phyloP scores from a whole-genome alignment of 1,140 invertebrate species.

The Neuroterus valhalla region DNA sequence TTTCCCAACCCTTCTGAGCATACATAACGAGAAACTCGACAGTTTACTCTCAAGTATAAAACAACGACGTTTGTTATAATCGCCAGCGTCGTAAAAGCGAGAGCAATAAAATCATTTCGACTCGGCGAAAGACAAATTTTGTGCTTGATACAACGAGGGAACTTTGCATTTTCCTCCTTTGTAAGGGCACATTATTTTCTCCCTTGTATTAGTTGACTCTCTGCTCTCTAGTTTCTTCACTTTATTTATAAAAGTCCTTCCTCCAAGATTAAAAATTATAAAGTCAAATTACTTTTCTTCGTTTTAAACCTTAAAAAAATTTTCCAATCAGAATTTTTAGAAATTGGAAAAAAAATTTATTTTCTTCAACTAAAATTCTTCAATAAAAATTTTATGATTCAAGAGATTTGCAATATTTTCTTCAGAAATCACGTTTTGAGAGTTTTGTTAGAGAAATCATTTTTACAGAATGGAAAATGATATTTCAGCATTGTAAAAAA shows the following conservation, averaged over 20 bases:
- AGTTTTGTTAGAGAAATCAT: not conserved
- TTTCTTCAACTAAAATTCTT: no score
- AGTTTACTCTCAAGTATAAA: conserved; percentile 26
- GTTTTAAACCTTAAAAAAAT: no score
- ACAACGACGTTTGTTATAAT: conserved; percentile 31
- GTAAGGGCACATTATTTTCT: not conserved
- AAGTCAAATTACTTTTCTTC: no score
- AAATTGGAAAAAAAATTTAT: no score
- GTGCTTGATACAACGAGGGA: conserved; percentile 1
- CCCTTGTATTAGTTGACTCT: not conserved
- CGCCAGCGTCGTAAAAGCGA: conserved; percentile 14
- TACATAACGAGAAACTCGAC: conserved; percentile 27
- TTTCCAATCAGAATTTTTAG: no score
- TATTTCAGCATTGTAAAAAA: not conserved
- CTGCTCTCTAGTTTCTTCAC: not conserved
- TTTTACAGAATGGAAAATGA: not conserved
- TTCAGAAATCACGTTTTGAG: not conserved
- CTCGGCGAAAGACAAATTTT: conserved; percentile 5
- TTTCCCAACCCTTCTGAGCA: conserved; percentile 19
- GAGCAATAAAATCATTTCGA: conserved; percentile 14
- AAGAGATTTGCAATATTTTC: not conserved
- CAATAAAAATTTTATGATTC: not conserved
- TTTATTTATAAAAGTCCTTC: not conserved
- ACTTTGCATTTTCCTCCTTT: conserved; percentile 23
- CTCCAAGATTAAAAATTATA: no score